Base-by-base conservation (phyloP, 2,113 vertebrate genomes). In the Phaetusa simplex region DNA sequence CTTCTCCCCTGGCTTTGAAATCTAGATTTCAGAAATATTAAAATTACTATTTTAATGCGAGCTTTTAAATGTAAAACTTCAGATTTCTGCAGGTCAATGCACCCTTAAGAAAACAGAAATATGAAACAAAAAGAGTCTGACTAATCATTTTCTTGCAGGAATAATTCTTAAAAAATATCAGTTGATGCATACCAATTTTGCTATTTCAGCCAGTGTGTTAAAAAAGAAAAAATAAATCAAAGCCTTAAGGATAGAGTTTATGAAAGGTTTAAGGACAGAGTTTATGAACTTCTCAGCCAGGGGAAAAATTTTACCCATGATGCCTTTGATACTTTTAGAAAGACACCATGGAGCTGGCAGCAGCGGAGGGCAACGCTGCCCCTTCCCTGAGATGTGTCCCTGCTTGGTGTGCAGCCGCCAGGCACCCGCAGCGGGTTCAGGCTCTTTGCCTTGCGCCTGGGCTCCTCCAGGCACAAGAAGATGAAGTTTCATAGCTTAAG, bases 401-500 rank as follows among this genome's bases (percentile, higher is more conserved):
- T 1, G 22, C 7, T 12, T 11, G 34, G 13, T 27, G 18, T 5
- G 8, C 26, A 32, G 9, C 38, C 12, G 10, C 4, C 49, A 50
- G 11, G 11, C 10, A 26, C 27, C 4, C 16, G 26, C 19, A 12
- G 2, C 0, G 1, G 19, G 22, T n/a, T 84, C 43, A 61, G 32
- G 15, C 40, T 11, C 21, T 30, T 65, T 3, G 3, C 27, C 22
- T 12, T 18, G 15, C 1, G 3, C 8, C 45, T 86, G n/a, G 12
- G 27, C 4, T 55, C 17, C 29, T 70, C 23, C 55, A 30, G 23
- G 40, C 53, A 56, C 18, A 6, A 9, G 40, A 38, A 56, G 9
- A 45, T 1, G 3, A 65, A 62, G 21, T 45, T 43, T 29, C 61
- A 50, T 42, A 45, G 36, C 1, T 1, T 7, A 34, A 34, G 29